Percentiles rank a stretch among this genome's conserved stretches.
Conservation (phyloP, 2,797 vertebrate species). For the Mormyrus proboscirostris region DNA sequence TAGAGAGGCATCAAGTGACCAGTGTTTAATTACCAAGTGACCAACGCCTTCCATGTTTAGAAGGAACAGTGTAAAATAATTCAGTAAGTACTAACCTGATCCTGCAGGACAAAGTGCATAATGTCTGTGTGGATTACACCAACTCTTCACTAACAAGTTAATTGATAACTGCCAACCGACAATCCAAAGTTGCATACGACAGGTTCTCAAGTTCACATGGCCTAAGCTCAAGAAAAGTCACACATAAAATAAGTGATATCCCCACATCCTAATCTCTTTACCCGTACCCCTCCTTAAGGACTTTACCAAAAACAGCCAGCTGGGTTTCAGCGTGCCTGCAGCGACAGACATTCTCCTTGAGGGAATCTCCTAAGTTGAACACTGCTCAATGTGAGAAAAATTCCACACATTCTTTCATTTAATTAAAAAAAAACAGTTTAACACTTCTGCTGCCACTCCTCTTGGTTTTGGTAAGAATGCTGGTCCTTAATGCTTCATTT, state of each 20-base stretch:
- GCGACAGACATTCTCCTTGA: background rate
- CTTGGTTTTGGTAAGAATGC: background rate
- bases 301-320: background rate
- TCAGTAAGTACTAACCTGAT: background rate
- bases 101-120: background rate
- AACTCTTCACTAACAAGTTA: background rate
- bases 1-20: background rate
- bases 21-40: background rate
- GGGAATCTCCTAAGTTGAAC: background rate
- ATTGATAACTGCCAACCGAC: background rate
- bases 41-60: background rate
- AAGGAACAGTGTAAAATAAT: background rate
- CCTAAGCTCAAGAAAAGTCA: background rate
- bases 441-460: background rate
- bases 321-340: background rate
- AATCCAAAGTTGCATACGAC: background rate
- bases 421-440: background rate
- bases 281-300: background rate
- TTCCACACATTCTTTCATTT: background rate
- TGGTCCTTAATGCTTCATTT: background rate
- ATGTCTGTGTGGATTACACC: background rate
- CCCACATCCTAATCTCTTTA: background rate
- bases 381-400: background rate
- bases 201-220: background rate
- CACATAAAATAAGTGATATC: background rate